Conservation (phyloP, 2,113 vertebrate species). For the Pleuronectes platessa region DNA sequence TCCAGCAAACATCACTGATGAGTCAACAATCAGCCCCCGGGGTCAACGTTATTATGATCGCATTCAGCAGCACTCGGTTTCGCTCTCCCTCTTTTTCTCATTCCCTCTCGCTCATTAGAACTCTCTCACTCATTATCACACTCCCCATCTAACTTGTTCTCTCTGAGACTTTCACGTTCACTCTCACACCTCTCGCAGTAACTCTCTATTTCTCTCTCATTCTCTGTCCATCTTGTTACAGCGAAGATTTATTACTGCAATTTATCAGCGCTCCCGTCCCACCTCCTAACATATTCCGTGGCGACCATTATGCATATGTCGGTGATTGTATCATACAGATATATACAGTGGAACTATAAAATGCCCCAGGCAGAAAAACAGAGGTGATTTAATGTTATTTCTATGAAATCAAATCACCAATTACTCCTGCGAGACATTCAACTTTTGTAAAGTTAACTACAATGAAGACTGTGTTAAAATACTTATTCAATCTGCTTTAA, state of each 20-base stretch:
- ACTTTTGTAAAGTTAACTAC: slow-evolving; percentile 22
- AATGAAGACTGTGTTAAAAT: not conserved
- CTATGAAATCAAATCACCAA: slow-evolving; percentile 11
- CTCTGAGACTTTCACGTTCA: slow-evolving; percentile 34
- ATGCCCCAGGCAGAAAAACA: slow-evolving; percentile 32
- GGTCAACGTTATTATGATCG: slow-evolving; percentile 57
- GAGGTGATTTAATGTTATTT: slow-evolving; percentile 15
- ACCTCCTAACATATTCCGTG: slow-evolving; percentile 58
- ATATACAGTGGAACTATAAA: slow-evolving; percentile 45
- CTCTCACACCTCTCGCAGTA: slow-evolving; percentile 11
- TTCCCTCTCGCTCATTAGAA: slow-evolving; percentile 58
- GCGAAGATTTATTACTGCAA: slow-evolving; percentile 65
- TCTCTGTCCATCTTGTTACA: slow-evolving; percentile 64
- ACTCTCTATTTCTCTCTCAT: slow-evolving; percentile 11
- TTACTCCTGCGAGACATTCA: slow-evolving; percentile 14
- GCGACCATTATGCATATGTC: slow-evolving; percentile 66
- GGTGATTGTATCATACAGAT: slow-evolving; percentile 51
- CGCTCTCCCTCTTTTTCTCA: slow-evolving; percentile 23
- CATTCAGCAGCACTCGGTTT: slow-evolving; percentile 39
- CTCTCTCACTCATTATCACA: slow-evolving; percentile 61
- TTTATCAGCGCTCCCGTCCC: slow-evolving; percentile 59
- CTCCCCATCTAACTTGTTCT: slow-evolving; percentile 49
- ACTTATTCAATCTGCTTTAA: not conserved
- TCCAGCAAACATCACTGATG: slow-evolving; percentile 60
- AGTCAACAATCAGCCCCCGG: slow-evolving; percentile 67